Conservation (phyloP, 2,797 vertebrate species). For the Rachycentron canadum region DNA sequence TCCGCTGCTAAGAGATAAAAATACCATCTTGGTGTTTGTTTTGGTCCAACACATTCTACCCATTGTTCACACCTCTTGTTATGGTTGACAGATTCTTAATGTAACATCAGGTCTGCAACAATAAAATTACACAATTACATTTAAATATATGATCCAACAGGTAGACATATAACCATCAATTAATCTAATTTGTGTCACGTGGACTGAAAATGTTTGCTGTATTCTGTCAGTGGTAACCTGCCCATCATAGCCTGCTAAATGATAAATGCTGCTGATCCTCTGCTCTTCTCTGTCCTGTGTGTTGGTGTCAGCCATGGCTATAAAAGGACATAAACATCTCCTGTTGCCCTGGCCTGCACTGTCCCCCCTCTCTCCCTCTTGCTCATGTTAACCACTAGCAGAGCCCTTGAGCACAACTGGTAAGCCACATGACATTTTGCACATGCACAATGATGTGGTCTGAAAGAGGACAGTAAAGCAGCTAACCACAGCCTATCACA, state of each 20-base stretch:
- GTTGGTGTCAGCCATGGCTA: conserved; percentile 85
- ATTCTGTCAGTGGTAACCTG: conserved; percentile 41
- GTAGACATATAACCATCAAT: not conserved
- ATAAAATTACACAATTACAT: not conserved
- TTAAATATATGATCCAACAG: not conserved
- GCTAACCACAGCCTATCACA: conserved; percentile 28
- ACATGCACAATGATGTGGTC: conserved; percentile 60
- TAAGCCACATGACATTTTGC: conserved; percentile 78
- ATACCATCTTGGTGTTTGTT: conserved; percentile 31
- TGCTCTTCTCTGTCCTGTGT: conserved; percentile 62
- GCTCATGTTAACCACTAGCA: conserved; percentile 71
- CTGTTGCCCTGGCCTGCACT: conserved; percentile 64
- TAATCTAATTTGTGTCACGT: not conserved
- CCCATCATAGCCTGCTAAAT: conserved; percentile 55
- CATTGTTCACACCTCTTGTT: conserved; percentile 13
- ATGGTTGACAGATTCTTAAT: conserved; percentile 1
- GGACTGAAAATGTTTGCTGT: conserved; percentile 32
- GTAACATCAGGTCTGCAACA: not conserved
- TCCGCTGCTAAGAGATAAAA: conserved; percentile 29
- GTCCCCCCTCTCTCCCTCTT: conserved; percentile 44
- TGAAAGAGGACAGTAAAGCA: conserved; percentile 41
- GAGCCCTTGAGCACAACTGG: conserved; percentile 71
- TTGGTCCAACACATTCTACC: conserved; percentile 14
- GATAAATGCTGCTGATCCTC: conserved; percentile 75
- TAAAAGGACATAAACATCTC: conserved; percentile 88